phyloP scores from a whole-genome alignment of 2,888 invertebrate genomes.

The Harmothoe impar region DNA sequence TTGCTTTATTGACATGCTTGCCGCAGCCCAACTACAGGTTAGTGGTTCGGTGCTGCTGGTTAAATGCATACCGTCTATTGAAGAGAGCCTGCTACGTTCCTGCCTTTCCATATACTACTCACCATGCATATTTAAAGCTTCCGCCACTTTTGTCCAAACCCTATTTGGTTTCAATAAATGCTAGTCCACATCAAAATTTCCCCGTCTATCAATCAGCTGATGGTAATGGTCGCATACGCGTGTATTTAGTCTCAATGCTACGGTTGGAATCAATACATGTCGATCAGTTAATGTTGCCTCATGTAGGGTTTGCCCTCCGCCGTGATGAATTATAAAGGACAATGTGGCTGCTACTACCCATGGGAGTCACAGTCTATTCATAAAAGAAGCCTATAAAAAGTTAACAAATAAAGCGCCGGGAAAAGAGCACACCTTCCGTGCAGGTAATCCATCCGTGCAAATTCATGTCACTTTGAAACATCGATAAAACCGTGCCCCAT shows the following conservation, averaged over 20 bases:
- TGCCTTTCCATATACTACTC: neutral
- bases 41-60: too few species aligned
- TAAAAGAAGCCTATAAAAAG: neutral
- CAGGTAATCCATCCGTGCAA: neutral
- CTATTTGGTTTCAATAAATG: too few species aligned
- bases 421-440: neutral
- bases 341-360: neutral
- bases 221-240: neutral
- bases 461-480: neutral
- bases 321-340: neutral
- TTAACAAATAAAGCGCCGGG: neutral
- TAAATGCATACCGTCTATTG: too few species aligned
- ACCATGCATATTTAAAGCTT: neutral
- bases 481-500: neutral
- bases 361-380: neutral
- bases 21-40: too few species aligned
- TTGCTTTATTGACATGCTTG: too few species aligned
- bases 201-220: too few species aligned
- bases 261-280: neutral
- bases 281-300: constrained; percentile 13
- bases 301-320: neutral
- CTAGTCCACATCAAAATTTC: too few species aligned
- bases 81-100: neutral
- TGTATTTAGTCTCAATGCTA: neutral
- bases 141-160: too few species aligned